A percentile compares a stretch with the other conserved stretches of the same genome.
These are phyloP conservation scores for Lytechinus pictus DNA, from an alignment of 35 echinoderm and acorn worm species.

Conservation along the genomic window DNA sequence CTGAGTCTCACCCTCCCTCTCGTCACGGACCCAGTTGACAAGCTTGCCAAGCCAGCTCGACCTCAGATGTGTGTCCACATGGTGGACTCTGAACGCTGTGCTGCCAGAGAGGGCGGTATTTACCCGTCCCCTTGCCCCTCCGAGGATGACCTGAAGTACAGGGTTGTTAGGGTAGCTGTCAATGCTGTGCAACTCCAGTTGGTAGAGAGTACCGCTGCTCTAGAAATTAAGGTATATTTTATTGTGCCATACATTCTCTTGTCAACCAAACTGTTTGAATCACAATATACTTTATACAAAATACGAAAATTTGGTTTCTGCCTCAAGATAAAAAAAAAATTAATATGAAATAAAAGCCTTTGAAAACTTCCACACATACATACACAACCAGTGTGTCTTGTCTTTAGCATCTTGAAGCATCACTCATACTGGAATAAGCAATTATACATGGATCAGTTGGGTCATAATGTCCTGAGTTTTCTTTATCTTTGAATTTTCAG, in stretches of 20 bases:
- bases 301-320: neutral
- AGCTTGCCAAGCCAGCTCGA: conserved; percentile 58
- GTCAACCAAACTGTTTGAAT: neutral
- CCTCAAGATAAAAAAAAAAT: too few species aligned
- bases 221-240: conserved; percentile 69
- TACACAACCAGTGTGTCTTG: too few species aligned
- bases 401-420: too few species aligned
- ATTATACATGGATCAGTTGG: too few species aligned
- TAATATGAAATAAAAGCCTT: too few species aligned
- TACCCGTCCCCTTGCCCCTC: conserved; percentile 77
- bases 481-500: conserved; percentile 32
- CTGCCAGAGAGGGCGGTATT: conserved; percentile 58
- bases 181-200: conserved; percentile 75
- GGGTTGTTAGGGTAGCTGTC: conserved; percentile 79
- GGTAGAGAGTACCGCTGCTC: conserved; percentile 77
- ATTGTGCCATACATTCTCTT: neutral
- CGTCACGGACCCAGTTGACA: conserved; percentile 76
- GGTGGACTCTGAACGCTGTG: conserved; percentile 73
- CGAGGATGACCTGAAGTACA: conserved; percentile 88
- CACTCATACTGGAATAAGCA: too few species aligned
- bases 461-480: too few species aligned
- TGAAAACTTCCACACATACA: too few species aligned
- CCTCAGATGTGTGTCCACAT: conserved; percentile 79
- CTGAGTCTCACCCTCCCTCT: conserved; percentile 78
- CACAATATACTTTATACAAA: neutral